Evolutionary conservation across 2,113 vertebrate species (phyloP), one percentile per base, ranked within the genome.

Genomic region (Heteronetta atricapilla): DNA sequence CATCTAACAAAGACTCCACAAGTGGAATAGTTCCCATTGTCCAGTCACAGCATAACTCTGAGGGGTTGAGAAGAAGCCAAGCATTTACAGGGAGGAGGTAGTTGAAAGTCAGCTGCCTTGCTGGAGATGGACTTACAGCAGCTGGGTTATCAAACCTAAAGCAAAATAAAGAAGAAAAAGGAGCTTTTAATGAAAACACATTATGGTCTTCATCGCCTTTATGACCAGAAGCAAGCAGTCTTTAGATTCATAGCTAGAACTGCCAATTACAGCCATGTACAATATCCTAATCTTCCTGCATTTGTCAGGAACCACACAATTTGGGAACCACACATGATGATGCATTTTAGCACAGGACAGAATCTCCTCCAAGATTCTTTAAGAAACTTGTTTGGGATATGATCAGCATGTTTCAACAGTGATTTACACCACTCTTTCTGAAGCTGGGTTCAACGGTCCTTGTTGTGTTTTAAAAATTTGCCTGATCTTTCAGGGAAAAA

Each of bases 21-120:
- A 99, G 97, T 44, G 99, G 99, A 91, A 99, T 99, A 87, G 99
- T 99, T 91, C 99, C 99, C 99, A 99, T 99, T 26, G 99, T 99
- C 99, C 99, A 99, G 95, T 99, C 99, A 81, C 99, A 99, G 96
- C 99, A 99, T 42, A 99, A 97, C 89, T 99, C 99, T 18, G 99
- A 99, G 19, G 99, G 99, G 92, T 99, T 99, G 78, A 99, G 98
- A 42, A 99, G 98, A 29, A 99, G 98, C 99, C 99, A 99, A 8
- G 98, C 99, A 85, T 99, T 99, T 83, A 99, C 98, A 81, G 99
- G 99, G 59, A 99, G 98, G 52, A 99, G 98, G 97, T 99, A 99
- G 98, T 99, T 99, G 97, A 99, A 99, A 33, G 99, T 99, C 82
- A 99, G 97, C 64, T 99, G 99, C 91, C 99, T 98, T 52, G 98